A percentile compares a stretch with the other conserved stretches of the same genome.
Conservation (phyloP, 2,113 vertebrate genomes). For the Athene noctua region DNA sequence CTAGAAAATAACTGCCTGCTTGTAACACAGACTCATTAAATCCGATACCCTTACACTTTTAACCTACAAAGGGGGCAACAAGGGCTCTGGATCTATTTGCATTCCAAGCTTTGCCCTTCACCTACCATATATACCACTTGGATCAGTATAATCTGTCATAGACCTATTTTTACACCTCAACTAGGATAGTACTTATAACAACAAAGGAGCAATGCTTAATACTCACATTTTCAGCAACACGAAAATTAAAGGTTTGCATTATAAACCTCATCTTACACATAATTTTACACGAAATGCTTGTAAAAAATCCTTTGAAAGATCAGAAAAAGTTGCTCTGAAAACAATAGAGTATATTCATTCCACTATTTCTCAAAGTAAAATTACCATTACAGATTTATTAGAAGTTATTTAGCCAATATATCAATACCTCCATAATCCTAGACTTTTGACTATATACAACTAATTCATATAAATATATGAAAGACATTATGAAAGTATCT, state of each 20-base stretch:
- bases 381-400: neutral
- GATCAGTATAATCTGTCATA: neutral
- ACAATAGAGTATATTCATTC: neutral
- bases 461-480: neutral
- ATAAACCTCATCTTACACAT: neutral
- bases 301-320: neutral
- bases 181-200: neutral
- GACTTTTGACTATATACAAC: neutral
- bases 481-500: neutral
- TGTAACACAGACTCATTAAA: slow-evolving; percentile 10
- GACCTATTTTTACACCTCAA: neutral
- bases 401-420: neutral
- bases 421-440: neutral
- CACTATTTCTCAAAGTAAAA: neutral
- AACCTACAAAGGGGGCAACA: neutral
- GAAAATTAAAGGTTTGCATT: neutral
- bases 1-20: neutral
- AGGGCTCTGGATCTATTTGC: neutral
- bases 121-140: neutral
- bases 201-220: neutral
- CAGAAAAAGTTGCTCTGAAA: neutral
- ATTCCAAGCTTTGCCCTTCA: neutral
- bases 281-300: neutral
- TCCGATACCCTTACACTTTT: slow-evolving; percentile 26
- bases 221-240: neutral